phyloP scores from a whole-genome alignment of 2,113 vertebrate species.

The Cebidichthys violaceus region DNA sequence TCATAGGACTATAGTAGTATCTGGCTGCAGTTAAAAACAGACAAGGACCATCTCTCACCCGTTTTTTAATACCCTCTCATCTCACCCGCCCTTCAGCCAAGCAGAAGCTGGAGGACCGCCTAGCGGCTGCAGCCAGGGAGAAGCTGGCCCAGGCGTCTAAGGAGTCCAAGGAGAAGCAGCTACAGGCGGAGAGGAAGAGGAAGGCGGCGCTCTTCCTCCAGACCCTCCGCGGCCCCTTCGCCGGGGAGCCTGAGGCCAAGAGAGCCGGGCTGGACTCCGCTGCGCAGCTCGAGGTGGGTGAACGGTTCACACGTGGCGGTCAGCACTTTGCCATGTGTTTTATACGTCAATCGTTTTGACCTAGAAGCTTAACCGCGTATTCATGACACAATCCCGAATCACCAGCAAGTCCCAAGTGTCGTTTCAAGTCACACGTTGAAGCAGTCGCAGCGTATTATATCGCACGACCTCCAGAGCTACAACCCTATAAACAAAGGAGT shows the following conservation, averaged over 20 bases:
- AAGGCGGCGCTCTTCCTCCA: constrained; percentile 96
- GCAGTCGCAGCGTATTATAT: not conserved
- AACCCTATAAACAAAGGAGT: not conserved
- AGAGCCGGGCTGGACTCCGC: constrained; percentile 84
- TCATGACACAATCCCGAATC: not conserved
- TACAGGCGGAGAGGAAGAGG: constrained; percentile 96
- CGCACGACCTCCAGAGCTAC: not conserved
- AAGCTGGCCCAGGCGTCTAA: constrained; percentile 98
- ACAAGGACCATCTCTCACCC: constrained; percentile 23
- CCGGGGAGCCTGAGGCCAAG: constrained; percentile 87
- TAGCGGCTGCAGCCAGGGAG: constrained; percentile 96
- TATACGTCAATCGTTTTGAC: not conserved
- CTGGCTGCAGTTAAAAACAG: not conserved
- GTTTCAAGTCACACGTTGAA: not conserved
- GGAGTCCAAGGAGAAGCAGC: constrained; percentile 98
- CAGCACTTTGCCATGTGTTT: not conserved
- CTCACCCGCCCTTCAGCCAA: constrained; percentile 87
- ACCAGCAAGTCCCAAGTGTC: not conserved
- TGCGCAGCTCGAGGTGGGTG: constrained; percentile 82
- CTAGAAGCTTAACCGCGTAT: not conserved
- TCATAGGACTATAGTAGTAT: not conserved
- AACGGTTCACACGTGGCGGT: not conserved
- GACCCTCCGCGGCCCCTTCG: constrained; percentile 87
- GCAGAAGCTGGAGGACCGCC: constrained; percentile 96
- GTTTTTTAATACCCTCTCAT: constrained; percentile 27